Base-by-base conservation (phyloP, 2,797 vertebrate species). In the Microhierax caerulescens region DNA sequence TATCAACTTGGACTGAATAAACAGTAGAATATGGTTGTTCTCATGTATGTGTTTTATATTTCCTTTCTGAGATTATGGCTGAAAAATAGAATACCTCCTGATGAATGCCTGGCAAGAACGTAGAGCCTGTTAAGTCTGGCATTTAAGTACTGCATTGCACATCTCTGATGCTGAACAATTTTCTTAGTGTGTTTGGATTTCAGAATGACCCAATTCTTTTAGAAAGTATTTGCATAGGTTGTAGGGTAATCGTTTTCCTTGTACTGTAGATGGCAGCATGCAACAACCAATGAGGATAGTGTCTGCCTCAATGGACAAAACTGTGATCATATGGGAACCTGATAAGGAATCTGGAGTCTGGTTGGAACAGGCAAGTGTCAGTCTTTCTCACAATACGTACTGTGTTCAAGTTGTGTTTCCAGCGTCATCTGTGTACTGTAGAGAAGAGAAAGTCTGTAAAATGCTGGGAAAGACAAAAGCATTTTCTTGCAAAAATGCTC, bases 301-400 rank as follows among this genome's bases (percentile, higher is more conserved):
- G 27, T 99, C 99, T 69, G 99, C 99, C 10, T 99, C 99, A 63
- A 99, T 99, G 99, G 99, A 99, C 98, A 99, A 99, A 98, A 99
- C 99, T 61, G 99, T 99, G 98, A 99, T 99, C 95, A 96, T 99
- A 43, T 99, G 99, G 99, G 98, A 98, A 95, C 99, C 99, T 36
- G 99, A 99, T 97, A 98, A 99, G 90, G 98, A 98, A 84, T 99
- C 99, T 61, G 99, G 99, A 56, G 98, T 99, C 85, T 99, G 99
- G 99, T 97, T 99, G 54, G 99, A 99, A 96, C 98, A 99, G 99
- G 99, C 99, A 97, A 98, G 96, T 73, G 21, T 51, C 56, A 45
- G 27, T 67, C 80, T 68, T 59, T 41, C 22, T 73, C 36, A 56
- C 8, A 54, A 1, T 50, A 41, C 0, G 0, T 48, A 4, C 7